Evolutionary conservation across 2,888 invertebrate genomes (phyloP).

Genomic region (Eurytoma californica): DNA sequence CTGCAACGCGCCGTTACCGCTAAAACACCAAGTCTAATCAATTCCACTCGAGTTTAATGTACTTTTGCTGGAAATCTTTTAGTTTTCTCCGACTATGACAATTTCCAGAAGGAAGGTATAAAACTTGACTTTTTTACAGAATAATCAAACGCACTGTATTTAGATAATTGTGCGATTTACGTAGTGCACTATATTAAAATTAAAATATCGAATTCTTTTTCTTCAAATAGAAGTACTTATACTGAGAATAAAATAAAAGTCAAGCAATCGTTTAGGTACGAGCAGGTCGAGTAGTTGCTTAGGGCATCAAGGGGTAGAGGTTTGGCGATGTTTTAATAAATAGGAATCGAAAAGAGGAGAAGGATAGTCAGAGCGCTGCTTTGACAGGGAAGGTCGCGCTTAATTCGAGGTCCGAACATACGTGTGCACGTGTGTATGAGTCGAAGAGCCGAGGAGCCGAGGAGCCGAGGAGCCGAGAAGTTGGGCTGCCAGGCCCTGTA

Average conservation of each 20-base stretch:
- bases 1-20: not conserved
- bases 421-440: slow-evolving; percentile 3
- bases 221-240: too few relatives aligned
- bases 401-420: slow-evolving; percentile 45
- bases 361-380: slow-evolving; percentile 22
- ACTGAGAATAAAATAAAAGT: not conserved
- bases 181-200: not conserved
- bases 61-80: too few relatives aligned
- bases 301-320: not conserved
- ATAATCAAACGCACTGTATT: not conserved
- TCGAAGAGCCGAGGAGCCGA: too few relatives aligned
- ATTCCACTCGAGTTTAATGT: too few relatives aligned
- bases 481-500: slow-evolving; percentile 65
- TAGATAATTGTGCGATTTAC: not conserved
- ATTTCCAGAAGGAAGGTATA: too few relatives aligned
- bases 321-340: slow-evolving; percentile 51
- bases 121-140: too few relatives aligned
- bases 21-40: too few relatives aligned
- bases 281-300: not conserved
- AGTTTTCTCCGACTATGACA: too few relatives aligned
- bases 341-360: slow-evolving; percentile 32
- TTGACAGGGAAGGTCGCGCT: slow-evolving; percentile 41
- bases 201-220: not conserved
- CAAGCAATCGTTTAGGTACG: not conserved
- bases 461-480: slow-evolving; percentile 45